Conservation (phyloP, 2,113 vertebrate genomes). For the Eulemur rufifrons region DNA sequence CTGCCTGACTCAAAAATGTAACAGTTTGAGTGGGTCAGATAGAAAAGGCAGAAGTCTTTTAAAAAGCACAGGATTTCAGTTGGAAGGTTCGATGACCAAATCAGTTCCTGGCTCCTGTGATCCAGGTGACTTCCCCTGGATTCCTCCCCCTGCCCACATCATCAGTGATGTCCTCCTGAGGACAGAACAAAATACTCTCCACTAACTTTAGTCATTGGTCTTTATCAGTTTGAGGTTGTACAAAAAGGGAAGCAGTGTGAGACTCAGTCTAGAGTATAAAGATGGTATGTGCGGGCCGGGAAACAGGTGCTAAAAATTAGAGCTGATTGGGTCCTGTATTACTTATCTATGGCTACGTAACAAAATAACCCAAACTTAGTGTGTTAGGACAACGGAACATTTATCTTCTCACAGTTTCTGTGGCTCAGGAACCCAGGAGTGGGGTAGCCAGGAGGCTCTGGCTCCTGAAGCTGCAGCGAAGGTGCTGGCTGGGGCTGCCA, state of each 20-base stretch:
- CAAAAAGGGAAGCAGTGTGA: neutral
- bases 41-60: slow-evolving; percentile 17
- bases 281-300: neutral
- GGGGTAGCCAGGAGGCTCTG: neutral
- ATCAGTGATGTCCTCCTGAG: neutral
- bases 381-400: neutral
- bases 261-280: neutral
- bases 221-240: neutral
- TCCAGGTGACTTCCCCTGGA: neutral
- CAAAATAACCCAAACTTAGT: neutral
- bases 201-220: neutral
- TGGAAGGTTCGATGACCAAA: neutral
- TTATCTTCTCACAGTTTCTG: neutral
- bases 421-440: neutral
- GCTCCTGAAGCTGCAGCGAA: neutral
- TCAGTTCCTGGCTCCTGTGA: neutral
- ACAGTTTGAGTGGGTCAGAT: neutral
- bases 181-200: neutral
- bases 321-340: neutral
- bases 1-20: neutral
- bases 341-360: neutral
- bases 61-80: neutral
- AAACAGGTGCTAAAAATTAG: neutral
- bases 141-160: neutral
- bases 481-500: neutral